Base-by-base conservation (phyloP, 2,797 vertebrate genomes). In the Buceros bicornis region DNA sequence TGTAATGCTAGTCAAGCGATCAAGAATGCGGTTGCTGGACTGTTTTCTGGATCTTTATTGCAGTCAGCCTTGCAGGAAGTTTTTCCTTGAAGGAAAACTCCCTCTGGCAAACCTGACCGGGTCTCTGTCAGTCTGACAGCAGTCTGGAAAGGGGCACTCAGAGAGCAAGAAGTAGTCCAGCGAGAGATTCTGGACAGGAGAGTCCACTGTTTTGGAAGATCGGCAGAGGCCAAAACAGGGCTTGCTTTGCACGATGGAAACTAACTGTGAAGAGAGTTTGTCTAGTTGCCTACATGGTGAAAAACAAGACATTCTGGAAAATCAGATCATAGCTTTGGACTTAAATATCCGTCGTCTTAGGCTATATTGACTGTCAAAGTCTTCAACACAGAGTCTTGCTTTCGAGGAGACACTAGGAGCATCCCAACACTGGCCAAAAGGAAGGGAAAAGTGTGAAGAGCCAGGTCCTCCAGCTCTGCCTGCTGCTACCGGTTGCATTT, bases 331-430 rank as follows among this genome's bases (percentile, higher is more conserved):
- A 25, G 24, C 54, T 82, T 69, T 79, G 35, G 53, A 25, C 45
- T 51, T 62, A n/a, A 62, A 19, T 35, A 8, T 62, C 22, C 67
- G 18, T 29, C 13, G 16, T 53, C 25, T 64, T 35, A 20, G 57
- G 47, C 76, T 66, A 43, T 35, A n/a, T 17, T 20, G 76, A 45
- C 10, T 0, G 0, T 6, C 24, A 19, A 64, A 25, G 72, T 26
- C 65, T 47, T 64, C 15, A 26, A 48, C 12, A 4, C 50, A 58
- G 58, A 88, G 48, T 25, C 22, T 82, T 50, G 10, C 26, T 64
- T 67, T 79, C 0, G 0, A 80, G 67, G 25, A 53, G 16, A 43
- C 24, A 9, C 10, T 26, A 26, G 25, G 42, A 65, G 4, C 24
- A 76, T 48, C 50, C 66, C 64, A 54, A 14, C 43, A 42, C 5